These are phyloP conservation scores for Cariama cristata DNA, from an alignment of 2,113 vertebrate genomes.

Conservation along the genomic window DNA sequence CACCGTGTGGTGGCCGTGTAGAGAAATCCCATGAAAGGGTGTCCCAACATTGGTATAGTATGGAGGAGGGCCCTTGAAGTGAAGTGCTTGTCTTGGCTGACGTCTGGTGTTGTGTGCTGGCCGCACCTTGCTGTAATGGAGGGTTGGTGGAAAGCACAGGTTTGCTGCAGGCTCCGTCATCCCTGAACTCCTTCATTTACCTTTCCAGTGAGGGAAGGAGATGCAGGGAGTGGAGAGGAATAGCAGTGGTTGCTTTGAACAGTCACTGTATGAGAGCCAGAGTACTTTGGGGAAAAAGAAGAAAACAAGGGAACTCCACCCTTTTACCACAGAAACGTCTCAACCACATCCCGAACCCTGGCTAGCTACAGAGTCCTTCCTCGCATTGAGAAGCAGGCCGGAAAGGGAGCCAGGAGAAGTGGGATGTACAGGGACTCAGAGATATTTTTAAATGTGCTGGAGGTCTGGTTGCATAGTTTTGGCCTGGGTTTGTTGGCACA, in stretches of 20 bases:
- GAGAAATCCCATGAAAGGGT: background rate
- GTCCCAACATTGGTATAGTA: background rate
- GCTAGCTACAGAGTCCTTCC: background rate
- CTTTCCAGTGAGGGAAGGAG: background rate
- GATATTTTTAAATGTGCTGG: conserved; percentile 33
- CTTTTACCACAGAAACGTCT: background rate
- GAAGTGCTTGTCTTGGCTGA: background rate
- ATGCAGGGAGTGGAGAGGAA: background rate
- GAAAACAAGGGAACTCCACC: conserved; percentile 43
- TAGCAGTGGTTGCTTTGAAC: background rate
- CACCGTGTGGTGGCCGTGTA: background rate
- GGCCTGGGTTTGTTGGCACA: conserved; percentile 32
- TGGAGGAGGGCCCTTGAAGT: background rate
- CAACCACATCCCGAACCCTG: background rate
- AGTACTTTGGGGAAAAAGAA: background rate
- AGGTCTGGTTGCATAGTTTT: conserved; percentile 35
- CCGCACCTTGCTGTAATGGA: conserved; percentile 6
- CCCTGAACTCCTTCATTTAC: background rate
- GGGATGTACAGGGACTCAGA: background rate
- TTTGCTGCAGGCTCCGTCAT: background rate
- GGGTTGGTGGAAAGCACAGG: background rate
- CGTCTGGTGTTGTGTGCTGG: background rate
- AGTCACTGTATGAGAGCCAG: background rate
- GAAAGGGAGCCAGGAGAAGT: conserved; percentile 19
- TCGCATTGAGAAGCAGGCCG: background rate